Evolutionary conservation across 2,888 invertebrate genomes (phyloP).

Genomic region (Exocentrus adspersus): DNA sequence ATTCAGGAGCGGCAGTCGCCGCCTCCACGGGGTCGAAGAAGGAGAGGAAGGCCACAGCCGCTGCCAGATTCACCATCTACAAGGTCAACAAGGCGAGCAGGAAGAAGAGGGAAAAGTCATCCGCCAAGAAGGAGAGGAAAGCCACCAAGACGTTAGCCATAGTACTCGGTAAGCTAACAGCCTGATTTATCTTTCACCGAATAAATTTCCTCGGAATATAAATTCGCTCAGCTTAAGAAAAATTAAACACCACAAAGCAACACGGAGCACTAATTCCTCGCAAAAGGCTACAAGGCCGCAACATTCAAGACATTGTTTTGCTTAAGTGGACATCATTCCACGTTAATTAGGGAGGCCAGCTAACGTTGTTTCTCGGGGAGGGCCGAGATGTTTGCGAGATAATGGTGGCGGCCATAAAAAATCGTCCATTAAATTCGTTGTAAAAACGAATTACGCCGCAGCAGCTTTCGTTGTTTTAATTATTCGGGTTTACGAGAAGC

Average conservation of each 20-base stretch:
- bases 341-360: slow-evolving; percentile 17
- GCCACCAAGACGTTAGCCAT: slow-evolving; percentile 99
- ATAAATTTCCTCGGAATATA: no score
- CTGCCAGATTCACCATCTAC: slow-evolving; percentile 88
- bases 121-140: slow-evolving; percentile 94
- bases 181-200: no score
- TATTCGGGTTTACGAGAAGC: background rate
- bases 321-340: slow-evolving; percentile 71
- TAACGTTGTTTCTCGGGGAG: slow-evolving; percentile 6
- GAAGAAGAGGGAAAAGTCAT: slow-evolving; percentile 93
- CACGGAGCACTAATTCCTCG: no score
- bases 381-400: slow-evolving; percentile 4
- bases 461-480: slow-evolving; percentile 13
- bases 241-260: no score
- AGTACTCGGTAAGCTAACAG: slow-evolving; percentile 89
- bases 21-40: slow-evolving; percentile 74
- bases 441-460: slow-evolving; percentile 12
- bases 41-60: slow-evolving; percentile 75
- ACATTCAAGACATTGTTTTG: slow-evolving; percentile 84
- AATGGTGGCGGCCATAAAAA: slow-evolving; percentile 5
- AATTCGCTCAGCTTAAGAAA: slow-evolving; percentile 13
- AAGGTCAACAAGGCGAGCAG: slow-evolving; percentile 94
- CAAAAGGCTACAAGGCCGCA: background rate
- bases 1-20: slow-evolving; percentile 50
- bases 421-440: slow-evolving; percentile 4